phyloP scores from a whole-genome alignment of 2,888 invertebrate species.

The Elaeidobius kamerunicus region DNA sequence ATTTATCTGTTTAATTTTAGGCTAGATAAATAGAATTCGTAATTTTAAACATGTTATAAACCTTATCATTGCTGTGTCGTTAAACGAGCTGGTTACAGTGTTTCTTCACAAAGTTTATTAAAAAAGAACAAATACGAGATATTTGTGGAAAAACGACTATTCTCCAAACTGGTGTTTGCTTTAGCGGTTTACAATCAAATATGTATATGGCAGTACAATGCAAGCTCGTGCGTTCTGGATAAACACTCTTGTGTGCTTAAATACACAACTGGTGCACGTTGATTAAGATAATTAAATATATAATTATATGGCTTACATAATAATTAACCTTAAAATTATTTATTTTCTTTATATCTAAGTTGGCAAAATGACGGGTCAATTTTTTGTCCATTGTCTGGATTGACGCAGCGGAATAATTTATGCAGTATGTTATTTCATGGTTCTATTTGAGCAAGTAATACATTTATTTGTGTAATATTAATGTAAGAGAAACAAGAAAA shows the following conservation, averaged over 20 bases:
- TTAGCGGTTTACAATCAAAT: conserved; percentile 34
- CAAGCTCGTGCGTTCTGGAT: conserved; percentile 37
- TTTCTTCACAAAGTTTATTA: conserved; percentile 42
- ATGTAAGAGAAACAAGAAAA: too few species aligned
- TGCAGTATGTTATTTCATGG: neutral
- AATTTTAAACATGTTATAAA: conserved; percentile 27
- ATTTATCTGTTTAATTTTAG: conserved; percentile 24
- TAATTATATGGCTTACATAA: conserved; percentile 35
- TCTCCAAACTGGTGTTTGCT: conserved; percentile 38
- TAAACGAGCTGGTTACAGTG: conserved; percentile 30
- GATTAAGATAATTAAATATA: conserved; percentile 35
- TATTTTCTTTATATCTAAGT: conserved; percentile 26
- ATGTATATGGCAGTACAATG: conserved; percentile 38
- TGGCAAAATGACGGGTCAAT: conserved; percentile 28
- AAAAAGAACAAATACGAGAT: conserved; percentile 40
- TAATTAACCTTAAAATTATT: conserved; percentile 10
- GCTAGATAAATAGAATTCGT: conserved; percentile 28
- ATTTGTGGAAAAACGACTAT: conserved; percentile 38
- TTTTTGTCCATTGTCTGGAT: conserved; percentile 7
- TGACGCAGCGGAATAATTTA: conserved; percentile 21
- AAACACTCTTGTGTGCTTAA: conserved; percentile 35
- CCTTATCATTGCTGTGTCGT: conserved; percentile 24
- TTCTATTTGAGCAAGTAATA: neutral
- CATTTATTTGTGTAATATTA: too few species aligned
- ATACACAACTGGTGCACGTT: conserved; percentile 33